Percentiles rank a stretch among this genome's conserved stretches.
phyloP scores from a whole-genome alignment of 2,888 invertebrate species.

The Rhagophthalmus giganteus region DNA sequence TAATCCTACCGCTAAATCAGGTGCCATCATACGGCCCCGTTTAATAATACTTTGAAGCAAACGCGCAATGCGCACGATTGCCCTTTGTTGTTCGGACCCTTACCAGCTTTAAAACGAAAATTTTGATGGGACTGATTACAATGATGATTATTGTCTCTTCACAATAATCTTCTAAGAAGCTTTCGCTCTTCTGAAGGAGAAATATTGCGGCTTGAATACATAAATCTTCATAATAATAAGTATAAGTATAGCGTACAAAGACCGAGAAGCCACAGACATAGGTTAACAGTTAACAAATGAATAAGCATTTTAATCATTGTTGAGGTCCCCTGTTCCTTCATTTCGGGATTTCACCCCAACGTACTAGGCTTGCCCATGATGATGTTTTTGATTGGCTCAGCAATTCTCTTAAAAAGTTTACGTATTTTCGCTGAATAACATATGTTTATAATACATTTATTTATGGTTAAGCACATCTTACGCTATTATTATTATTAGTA shows the following conservation, averaged over 20 bases:
- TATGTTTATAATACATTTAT: constrained; percentile 18
- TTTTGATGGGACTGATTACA: constrained; percentile 46
- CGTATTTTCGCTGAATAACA: constrained; percentile 36
- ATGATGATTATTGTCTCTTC: constrained; percentile 58
- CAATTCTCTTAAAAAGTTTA: constrained; percentile 52
- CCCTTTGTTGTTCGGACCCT: constrained; percentile 57
- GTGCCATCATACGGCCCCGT: constrained; percentile 43
- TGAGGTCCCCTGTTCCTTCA: constrained; percentile 52
- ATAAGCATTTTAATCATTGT: constrained; percentile 41
- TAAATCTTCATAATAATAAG: constrained; percentile 34
- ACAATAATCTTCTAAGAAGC: constrained; percentile 55
- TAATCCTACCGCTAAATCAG: constrained; percentile 41
- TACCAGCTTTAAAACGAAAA: constrained; percentile 54
- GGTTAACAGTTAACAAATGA: constrained; percentile 33
- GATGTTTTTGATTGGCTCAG: constrained; percentile 58
- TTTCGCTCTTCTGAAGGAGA: constrained; percentile 38
- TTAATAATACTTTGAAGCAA: constrained; percentile 30
- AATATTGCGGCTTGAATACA: constrained; percentile 44
- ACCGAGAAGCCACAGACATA: constrained; percentile 39
- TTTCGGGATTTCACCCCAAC: constrained; percentile 42
- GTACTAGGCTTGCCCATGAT: constrained; percentile 46
- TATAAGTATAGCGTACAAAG: constrained; percentile 44
- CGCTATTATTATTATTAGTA: constrained; percentile 18
- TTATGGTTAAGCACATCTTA: constrained; percentile 19
- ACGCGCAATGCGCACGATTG: constrained; percentile 38